Base-by-base conservation (phyloP, 2,797 vertebrate genomes). In the Pelobates cultripes region DNA sequence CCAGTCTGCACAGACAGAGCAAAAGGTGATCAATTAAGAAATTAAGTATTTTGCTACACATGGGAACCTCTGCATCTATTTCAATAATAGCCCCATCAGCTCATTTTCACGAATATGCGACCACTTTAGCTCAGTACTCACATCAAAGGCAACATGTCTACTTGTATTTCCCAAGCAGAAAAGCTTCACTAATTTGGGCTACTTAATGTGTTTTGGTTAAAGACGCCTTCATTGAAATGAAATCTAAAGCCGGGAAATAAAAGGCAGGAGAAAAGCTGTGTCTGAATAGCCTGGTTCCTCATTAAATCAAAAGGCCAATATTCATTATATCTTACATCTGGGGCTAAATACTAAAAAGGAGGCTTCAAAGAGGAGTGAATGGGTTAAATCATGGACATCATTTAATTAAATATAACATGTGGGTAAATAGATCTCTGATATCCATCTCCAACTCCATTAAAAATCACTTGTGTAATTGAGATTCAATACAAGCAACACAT, bases 371-470 rank as follows among this genome's bases (percentile, higher is more conserved):
- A 92, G 87, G 91, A 88, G 92, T 92, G 96, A 96, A 99, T 97
- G 97, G 97, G 97, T 99, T 99, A 99, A 99, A 99, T 97, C 28
- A 28, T 95, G 96, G 97, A 95, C 95, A 96, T 97, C 96, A 97
- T 97, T 96, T 96, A 96, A 99, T 99, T 99, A 98, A 98, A 97
- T 96, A 97, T 97, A 97, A 96, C 95, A 95, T 94, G 92, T 86
- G 90, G 93, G 94, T 95, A 99, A 99, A 97, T 96, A 94, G 28
- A 28, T 28, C 28, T 28, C 28, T 28, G 28, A 28, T 28, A 28
- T 28, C 28, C 94, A 96, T 95, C 95, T 95, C 91, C 96, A 95
- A 94, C 93, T 95, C 96, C 95, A 96, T 97, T 97, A 95, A 93
- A 96, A 95, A 94, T 91, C 92, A 92, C 95, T 96, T 87, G 93